These are phyloP conservation scores for Volucella inanis DNA, from an alignment of 2,888 invertebrate genomes.

Conservation along the genomic window DNA sequence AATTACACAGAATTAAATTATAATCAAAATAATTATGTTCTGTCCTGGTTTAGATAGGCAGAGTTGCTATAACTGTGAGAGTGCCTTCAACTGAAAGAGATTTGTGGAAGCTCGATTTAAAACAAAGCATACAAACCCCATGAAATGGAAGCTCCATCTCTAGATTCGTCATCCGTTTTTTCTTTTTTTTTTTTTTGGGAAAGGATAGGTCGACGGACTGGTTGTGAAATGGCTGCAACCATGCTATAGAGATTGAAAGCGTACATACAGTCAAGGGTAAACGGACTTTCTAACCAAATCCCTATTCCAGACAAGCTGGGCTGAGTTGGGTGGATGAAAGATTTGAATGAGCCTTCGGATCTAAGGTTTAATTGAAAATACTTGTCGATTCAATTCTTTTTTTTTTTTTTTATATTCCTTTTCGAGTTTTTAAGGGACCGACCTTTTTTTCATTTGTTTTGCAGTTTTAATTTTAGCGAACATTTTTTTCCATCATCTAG, in stretches of 20 bases:
- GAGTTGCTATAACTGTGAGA: constrained; percentile 33
- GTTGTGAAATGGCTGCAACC: constrained; percentile 22
- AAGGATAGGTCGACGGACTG: background rate
- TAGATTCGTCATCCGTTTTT: constrained; percentile 2
- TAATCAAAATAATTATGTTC: constrained; percentile 15
- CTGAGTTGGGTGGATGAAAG: background rate
- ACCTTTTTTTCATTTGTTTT: constrained; percentile 6
- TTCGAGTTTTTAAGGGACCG: background rate
- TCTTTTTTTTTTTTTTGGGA: background rate
- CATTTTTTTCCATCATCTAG: background rate
- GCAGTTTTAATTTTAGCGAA: background rate
- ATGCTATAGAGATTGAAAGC: constrained; percentile 18
- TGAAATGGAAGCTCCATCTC: background rate
- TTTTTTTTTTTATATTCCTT: constrained; percentile 2
- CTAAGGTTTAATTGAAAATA: constrained; percentile 58
- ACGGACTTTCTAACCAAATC: constrained; percentile 30
- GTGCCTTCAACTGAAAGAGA: constrained; percentile 30
- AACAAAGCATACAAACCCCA: background rate
- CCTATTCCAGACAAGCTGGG: constrained; percentile 21
- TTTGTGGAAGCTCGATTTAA: constrained; percentile 12
- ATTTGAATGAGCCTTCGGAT: constrained; percentile 22
- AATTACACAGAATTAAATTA: constrained; percentile 42
- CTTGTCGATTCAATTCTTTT: constrained; percentile 46
- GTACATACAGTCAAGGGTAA: constrained; percentile 41
- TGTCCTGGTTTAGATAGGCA: background rate